Evolutionary conservation across 2,888 invertebrate genomes (phyloP).

Genomic region (Pyrrhosoma nymphula): DNA sequence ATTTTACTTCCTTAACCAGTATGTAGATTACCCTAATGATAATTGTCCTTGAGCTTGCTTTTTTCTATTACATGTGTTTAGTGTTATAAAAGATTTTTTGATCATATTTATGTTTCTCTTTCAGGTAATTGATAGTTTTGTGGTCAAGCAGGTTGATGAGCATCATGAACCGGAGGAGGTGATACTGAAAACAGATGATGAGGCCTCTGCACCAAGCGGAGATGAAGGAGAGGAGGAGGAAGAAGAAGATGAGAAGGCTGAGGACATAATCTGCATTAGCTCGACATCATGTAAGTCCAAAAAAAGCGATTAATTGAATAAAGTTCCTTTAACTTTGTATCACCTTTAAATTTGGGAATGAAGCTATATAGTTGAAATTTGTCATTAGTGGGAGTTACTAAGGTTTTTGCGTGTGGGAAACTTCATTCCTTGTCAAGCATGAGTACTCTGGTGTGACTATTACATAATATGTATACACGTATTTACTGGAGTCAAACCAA

Average conservation of each 20-base stretch:
- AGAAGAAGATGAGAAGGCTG: slow-evolving; percentile 24
- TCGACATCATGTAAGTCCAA: slow-evolving; percentile 29
- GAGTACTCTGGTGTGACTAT: no score
- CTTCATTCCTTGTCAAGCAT: no score
- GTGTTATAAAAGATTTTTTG: no score
- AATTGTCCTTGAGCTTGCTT: no score
- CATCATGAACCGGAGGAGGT: slow-evolving; percentile 45
- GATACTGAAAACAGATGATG: background rate
- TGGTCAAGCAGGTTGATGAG: background rate
- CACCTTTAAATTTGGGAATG: background rate
- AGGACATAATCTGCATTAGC: slow-evolving; percentile 36
- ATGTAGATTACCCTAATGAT: no score
- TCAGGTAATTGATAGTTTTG: slow-evolving; percentile 29
- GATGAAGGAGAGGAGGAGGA: slow-evolving; percentile 17
- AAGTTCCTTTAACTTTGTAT: background rate
- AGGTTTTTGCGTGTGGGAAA: no score
- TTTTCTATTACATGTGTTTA: no score
- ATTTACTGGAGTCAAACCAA: no score
- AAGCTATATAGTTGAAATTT: background rate
- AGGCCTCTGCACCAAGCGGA: background rate
- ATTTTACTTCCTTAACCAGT: no score
- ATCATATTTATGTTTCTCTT: background rate
- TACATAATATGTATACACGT: no score
- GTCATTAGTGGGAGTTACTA: background rate
- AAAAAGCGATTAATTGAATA: background rate